These are phyloP conservation scores for Cenopis cana DNA, from an alignment of 2,888 invertebrate genomes.

Conservation along the genomic window DNA sequence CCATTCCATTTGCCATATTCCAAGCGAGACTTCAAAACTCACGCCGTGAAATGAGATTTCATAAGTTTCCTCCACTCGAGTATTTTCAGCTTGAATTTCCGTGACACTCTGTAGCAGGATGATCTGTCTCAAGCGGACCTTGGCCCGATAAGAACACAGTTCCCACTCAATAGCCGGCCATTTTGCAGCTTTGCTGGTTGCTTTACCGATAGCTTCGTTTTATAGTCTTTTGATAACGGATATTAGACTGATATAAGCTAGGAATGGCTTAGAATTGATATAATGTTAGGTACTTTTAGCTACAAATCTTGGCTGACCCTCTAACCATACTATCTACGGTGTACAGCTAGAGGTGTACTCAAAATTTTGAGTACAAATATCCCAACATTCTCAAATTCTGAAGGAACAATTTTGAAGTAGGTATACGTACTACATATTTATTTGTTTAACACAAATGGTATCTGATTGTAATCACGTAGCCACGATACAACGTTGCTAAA, in stretches of 20 bases:
- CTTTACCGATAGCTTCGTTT: conserved; percentile 40
- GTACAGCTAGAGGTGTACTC: too few species aligned
- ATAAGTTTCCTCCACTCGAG: conserved; percentile 54
- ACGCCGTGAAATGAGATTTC: conserved; percentile 58
- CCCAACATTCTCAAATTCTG: too few species aligned
- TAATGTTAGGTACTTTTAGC: not conserved
- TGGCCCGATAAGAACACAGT: conserved; percentile 42
- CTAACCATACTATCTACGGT: too few species aligned
- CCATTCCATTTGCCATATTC: conserved; percentile 12
- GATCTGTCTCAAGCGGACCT: conserved; percentile 37
- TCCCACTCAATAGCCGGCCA: conserved; percentile 39
- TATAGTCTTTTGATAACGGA: conserved; percentile 28
- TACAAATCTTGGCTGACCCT: too few species aligned
- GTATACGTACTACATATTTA: too few species aligned
- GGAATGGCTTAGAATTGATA: not conserved
- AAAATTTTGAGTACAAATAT: too few species aligned
- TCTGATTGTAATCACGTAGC: too few species aligned
- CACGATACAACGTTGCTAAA: too few species aligned
- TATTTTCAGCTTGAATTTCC: conserved; percentile 19
- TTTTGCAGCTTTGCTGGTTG: conserved; percentile 48
- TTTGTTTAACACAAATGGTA: too few species aligned
- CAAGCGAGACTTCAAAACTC: conserved; percentile 54
- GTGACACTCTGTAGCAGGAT: conserved; percentile 27
- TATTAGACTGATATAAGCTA: not conserved
- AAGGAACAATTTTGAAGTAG: too few species aligned